These are phyloP conservation scores for Trisateles emortualis DNA, from an alignment of 2,888 invertebrate species.

Conservation along the genomic window DNA sequence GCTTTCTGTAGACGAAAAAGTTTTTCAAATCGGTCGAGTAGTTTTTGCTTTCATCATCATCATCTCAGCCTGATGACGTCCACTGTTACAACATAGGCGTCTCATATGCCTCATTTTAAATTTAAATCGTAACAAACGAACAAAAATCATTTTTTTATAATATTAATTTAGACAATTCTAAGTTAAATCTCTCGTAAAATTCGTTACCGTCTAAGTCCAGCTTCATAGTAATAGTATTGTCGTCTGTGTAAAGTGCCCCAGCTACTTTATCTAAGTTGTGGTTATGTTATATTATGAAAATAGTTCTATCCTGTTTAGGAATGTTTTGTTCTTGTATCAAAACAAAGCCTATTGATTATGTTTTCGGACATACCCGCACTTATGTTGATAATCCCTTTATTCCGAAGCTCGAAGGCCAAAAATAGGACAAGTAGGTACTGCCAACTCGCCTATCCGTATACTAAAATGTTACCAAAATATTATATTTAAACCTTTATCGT, in stretches of 20 bases:
- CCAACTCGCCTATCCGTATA: constrained; percentile 11
- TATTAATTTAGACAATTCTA: too few relatives aligned
- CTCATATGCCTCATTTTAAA: too few relatives aligned
- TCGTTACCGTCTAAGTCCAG: too few relatives aligned
- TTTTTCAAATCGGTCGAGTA: too few relatives aligned
- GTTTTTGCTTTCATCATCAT: too few relatives aligned
- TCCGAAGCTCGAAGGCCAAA: constrained; percentile 14
- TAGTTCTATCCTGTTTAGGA: not conserved
- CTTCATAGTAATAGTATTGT: too few relatives aligned
- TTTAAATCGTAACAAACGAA: too few relatives aligned
- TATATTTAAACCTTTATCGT: constrained; percentile 28
- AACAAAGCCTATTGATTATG: not conserved
- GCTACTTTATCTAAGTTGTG: not conserved
- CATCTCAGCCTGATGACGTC: too few relatives aligned
- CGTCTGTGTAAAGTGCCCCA: not conserved
- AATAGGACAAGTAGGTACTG: constrained; percentile 27
- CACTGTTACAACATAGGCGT: too few relatives aligned
- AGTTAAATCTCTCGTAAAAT: too few relatives aligned
- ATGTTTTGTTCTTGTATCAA: not conserved
- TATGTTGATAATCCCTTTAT: not conserved
- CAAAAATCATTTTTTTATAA: too few relatives aligned
- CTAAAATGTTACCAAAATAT: constrained; percentile 29
- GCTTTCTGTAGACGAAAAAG: too few relatives aligned
- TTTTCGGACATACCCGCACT: not conserved
- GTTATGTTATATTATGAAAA: not conserved